Percentiles rank a stretch among this genome's conserved stretches.
Conservation (phyloP, 2,888 invertebrate genomes). For the Temnothorax rugatulus region DNA sequence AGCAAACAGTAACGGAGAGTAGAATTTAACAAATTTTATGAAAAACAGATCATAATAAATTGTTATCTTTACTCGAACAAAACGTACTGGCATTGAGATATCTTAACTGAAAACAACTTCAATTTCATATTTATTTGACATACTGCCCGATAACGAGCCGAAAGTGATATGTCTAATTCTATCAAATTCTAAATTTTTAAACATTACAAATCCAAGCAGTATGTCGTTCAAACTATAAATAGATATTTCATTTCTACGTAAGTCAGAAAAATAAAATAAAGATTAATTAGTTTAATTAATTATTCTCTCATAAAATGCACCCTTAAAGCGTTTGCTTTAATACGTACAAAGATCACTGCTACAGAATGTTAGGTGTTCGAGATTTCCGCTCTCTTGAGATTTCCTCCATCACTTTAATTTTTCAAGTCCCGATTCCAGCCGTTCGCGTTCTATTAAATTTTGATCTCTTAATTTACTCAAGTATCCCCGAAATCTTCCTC, state of each 20-base stretch:
- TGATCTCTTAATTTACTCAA: neutral
- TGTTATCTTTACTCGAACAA: neutral
- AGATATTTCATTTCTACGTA: neutral
- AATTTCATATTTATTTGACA: constrained; percentile 10
- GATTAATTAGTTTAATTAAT: neutral
- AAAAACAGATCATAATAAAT: neutral
- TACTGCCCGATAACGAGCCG: neutral
- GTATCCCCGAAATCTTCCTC: constrained; percentile 12
- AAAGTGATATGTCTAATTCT: neutral
- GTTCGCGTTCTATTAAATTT: neutral
- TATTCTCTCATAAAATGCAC: neutral
- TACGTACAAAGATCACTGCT: neutral
- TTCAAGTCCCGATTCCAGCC: neutral
- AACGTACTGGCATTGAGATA: neutral
- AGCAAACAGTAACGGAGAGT: neutral
- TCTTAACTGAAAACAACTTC: neutral
- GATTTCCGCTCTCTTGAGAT: neutral
- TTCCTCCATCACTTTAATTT: neutral
- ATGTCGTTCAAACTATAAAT: neutral
- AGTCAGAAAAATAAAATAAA: constrained; percentile 9
- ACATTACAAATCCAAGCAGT: neutral
- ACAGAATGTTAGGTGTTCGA: constrained; percentile 4
- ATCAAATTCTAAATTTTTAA: neutral
- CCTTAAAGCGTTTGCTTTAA: neutral
- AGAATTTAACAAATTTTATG: constrained; percentile 7